Base-by-base conservation (phyloP, 2,888 invertebrate genomes). In the Sthenelais limicola region DNA sequence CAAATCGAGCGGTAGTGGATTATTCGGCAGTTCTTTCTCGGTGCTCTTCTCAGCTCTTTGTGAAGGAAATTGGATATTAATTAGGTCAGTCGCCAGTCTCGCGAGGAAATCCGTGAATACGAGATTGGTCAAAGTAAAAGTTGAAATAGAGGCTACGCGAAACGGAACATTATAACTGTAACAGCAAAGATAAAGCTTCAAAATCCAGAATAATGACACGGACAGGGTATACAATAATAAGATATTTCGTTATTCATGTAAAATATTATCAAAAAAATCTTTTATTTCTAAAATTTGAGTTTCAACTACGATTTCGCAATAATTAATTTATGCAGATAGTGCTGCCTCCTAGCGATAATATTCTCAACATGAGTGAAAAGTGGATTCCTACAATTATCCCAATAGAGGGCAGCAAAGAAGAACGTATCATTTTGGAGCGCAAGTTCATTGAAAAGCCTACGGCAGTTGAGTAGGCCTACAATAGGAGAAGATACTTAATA, bases 11-110 rank as follows among this genome's bases (percentile, higher is more conserved):
- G n/a, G n/a, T n/a, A n/a, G n/a, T n/a, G n/a, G n/a, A n/a, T n/a
- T n/a, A n/a, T n/a, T n/a, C n/a, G n/a, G n/a, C n/a, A n/a, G n/a
- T n/a, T n/a, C n/a, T n/a, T n/a, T n/a, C n/a, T n/a, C n/a, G n/a
- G n/a, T n/a, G n/a, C n/a, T n/a, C n/a, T n/a, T n/a, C n/a, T 62
- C 62, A 38, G 43, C 21, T 62, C 62, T 62, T 62, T 62, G 62
- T 62, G 62, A 62, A 62, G 62, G 43, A 62, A 62, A 68, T 68
- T 68, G 51, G 49, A 68, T 68, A 68, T 68, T 68, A 68, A 68
- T 68, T 68, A 68, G 68, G 68, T 68, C 68, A 51, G 33, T 28
- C 21, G 68, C 28, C 47, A 51, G 28, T 51, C 62, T 62, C 68
- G 51, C 68, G 68, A 49, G 52, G 35, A 68, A 68, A 30, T 51